phyloP scores from a whole-genome alignment of 2,797 vertebrate species.

The Glossophaga mutica region DNA sequence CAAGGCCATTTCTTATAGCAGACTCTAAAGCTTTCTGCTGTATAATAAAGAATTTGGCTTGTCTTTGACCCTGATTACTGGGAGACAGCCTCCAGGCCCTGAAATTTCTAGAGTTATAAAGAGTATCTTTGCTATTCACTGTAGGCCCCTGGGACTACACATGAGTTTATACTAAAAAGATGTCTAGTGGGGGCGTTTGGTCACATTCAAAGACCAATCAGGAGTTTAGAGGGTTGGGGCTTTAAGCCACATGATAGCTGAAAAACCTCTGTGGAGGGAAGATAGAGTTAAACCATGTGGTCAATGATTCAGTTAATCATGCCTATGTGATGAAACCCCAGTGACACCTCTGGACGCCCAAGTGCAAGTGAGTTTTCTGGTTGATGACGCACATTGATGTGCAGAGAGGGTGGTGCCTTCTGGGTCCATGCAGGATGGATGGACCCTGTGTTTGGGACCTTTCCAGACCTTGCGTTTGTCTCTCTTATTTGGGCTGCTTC shows the following conservation, averaged over 20 bases:
- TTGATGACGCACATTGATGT: neutral
- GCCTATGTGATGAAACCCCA: neutral
- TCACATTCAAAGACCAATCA: neutral
- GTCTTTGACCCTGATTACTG: neutral
- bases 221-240: neutral
- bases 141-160: neutral
- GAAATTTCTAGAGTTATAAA: neutral
- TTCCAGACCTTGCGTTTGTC: neutral
- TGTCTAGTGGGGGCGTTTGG: neutral
- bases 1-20: neutral
- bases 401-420: neutral
- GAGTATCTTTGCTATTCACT: neutral
- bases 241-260: neutral
- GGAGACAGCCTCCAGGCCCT: neutral
- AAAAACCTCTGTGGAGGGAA: neutral
- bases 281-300: neutral
- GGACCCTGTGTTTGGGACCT: neutral
- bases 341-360: neutral
- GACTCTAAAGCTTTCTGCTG: neutral
- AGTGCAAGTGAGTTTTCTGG: neutral
- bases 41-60: neutral
- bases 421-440: accelerated
- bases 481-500: neutral
- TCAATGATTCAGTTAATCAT: neutral
- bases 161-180: neutral